A percentile compares a stretch with the other conserved stretches of the same genome.
Conservation (phyloP, 2,113 vertebrate species). For the Mesembrinibis cayennensis region DNA sequence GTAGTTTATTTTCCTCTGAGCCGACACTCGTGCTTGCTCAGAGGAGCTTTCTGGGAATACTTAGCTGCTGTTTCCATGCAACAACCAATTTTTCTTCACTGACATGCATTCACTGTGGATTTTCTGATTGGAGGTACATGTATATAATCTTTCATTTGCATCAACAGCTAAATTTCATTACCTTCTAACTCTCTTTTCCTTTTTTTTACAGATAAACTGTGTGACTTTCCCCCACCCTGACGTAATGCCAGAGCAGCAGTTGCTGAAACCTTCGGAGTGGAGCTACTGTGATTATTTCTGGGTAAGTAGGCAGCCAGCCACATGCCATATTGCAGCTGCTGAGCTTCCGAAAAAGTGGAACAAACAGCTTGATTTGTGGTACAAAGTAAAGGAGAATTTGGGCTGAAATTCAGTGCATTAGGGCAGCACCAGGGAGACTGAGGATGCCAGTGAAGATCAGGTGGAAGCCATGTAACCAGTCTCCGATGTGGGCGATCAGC, state of each 20-base stretch:
- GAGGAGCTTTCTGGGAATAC: constrained; percentile 1
- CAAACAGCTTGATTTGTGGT: constrained; percentile 18
- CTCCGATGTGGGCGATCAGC: background rate
- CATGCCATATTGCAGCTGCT: constrained; percentile 27
- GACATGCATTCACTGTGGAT: background rate
- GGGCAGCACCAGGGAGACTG: background rate
- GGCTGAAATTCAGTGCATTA: background rate
- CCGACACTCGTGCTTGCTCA: background rate
- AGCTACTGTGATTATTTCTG: constrained; percentile 99
- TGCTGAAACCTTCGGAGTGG: constrained; percentile 95
- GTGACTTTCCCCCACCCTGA: constrained; percentile 93
- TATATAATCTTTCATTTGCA: background rate
- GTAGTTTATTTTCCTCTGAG: background rate
- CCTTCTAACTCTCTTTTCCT: background rate
- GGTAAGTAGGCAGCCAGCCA: constrained; percentile 80
- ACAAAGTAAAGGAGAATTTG: background rate
- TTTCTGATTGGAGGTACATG: background rate
- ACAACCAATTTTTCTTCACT: background rate
- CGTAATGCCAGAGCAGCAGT: constrained; percentile 89
- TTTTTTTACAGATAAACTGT: constrained; percentile 85
- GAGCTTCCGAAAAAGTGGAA: constrained; percentile 8
- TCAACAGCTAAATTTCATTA: background rate
- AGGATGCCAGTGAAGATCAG: background rate
- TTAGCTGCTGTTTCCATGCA: constrained; percentile 37
- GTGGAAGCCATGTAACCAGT: background rate